Conservation (phyloP, 2,888 invertebrate genomes). For the Strigamia maritima region DNA sequence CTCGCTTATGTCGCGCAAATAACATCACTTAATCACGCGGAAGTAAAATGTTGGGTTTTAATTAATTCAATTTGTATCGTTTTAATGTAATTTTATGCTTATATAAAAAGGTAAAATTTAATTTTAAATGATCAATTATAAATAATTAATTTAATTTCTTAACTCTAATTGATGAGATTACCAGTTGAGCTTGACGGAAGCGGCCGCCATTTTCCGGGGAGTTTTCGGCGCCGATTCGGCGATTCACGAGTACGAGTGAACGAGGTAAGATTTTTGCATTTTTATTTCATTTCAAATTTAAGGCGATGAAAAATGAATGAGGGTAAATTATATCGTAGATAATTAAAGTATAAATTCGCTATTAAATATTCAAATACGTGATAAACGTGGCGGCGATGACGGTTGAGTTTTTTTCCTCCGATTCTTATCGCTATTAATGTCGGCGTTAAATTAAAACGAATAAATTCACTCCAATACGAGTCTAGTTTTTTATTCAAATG, state of each 20-base stretch:
- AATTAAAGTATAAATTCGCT: neutral
- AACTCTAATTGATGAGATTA: slow-evolving; percentile 36
- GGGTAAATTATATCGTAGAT: neutral
- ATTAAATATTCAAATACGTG: neutral
- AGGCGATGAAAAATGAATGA: neutral
- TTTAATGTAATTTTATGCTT: neutral
- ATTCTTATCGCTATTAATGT: neutral
- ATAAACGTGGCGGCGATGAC: neutral
- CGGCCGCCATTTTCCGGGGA: neutral
- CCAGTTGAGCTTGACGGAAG: neutral
- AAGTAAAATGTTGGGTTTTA: neutral
- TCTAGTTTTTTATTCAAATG: neutral
- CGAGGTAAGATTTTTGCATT: neutral
- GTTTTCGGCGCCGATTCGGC: neutral
- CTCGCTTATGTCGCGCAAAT: neutral
- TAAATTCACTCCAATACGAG: neutral
- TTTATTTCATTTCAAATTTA: neutral
- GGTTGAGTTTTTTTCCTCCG: neutral
- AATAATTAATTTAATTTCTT: slow-evolving; percentile 34
- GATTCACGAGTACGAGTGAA: neutral
- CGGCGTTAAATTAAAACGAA: neutral
- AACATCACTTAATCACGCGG: neutral
- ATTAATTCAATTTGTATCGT: neutral
- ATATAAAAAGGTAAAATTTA: neutral
- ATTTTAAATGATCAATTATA: slow-evolving; percentile 11